Percentiles rank a stretch among this genome's conserved stretches.
Conservation (phyloP, 2,113 vertebrate species). For the Vulpes lagopus region DNA sequence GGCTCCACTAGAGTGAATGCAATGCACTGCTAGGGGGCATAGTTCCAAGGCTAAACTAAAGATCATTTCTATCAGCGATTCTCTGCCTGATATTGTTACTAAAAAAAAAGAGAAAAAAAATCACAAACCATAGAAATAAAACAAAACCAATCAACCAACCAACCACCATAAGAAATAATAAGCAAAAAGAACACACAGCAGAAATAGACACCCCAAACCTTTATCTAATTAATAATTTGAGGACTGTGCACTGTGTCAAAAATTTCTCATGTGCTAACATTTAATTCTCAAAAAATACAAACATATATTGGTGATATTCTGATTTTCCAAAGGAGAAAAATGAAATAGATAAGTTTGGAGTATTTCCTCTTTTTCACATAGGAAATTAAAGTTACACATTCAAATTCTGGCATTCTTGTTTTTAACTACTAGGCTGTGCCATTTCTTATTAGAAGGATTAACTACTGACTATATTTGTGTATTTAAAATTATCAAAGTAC, state of each 20-base stretch:
- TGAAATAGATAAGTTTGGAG: neutral
- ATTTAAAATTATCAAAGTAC: neutral
- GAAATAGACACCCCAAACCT: neutral
- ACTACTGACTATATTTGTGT: neutral
- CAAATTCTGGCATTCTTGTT: neutral
- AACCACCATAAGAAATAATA: neutral
- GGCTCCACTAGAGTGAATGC: fast-evolving
- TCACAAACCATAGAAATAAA: neutral
- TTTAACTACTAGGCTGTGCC: neutral
- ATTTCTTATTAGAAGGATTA: neutral
- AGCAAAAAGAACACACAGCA: neutral
- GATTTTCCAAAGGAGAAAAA: neutral
- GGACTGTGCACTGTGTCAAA: neutral
- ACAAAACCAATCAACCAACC: neutral
- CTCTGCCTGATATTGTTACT: neutral
- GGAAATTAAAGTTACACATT: neutral
- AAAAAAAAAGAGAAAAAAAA: neutral
- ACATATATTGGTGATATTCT: neutral
- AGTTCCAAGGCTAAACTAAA: neutral
- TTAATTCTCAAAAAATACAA: neutral
- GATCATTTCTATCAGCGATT: neutral
- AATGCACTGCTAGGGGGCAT: no score
- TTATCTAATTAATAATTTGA: neutral
- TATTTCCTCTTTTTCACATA: neutral
- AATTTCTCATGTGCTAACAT: neutral